These are phyloP conservation scores for Phenacoccus solenopsis DNA, from an alignment of 1,140 invertebrate genomes.

Conservation along the genomic window DNA sequence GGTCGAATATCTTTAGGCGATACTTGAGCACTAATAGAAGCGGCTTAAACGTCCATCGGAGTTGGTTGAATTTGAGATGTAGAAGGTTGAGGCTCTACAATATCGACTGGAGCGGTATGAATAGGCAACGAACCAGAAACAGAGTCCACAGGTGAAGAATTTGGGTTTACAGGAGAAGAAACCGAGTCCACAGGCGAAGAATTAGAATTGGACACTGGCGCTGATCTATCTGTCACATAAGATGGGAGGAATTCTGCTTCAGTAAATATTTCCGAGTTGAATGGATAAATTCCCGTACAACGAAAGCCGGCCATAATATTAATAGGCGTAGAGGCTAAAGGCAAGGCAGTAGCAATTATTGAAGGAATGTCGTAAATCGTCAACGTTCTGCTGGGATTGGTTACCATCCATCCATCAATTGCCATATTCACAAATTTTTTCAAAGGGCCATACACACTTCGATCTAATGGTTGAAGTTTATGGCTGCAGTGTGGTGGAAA, in stretches of 20 bases:
- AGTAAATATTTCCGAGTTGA: constrained; percentile 32
- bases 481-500: constrained; percentile 31
- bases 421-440: constrained; percentile 33
- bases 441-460: constrained; percentile 33
- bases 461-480: constrained; percentile 30
- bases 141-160: background rate
- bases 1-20: constrained; percentile 20
- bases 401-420: constrained; percentile 30
- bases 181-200: background rate
- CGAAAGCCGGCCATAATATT: constrained; percentile 28
- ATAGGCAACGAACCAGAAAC: background rate
- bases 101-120: background rate
- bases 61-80: background rate
- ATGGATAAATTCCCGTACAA: constrained; percentile 30
- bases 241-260: constrained; percentile 32
- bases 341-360: constrained; percentile 23
- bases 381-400: constrained; percentile 29
- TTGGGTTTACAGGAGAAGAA: background rate
- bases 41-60: background rate
- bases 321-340: constrained; percentile 25
- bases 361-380: constrained; percentile 31
- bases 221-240: constrained; percentile 30
- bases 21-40: background rate
- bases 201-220: background rate
- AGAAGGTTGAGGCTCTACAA: background rate